A percentile compares a stretch with the other conserved stretches of the same genome.
phyloP scores from a whole-genome alignment of 2,888 invertebrate genomes.

The Melangyna quadrimaculata region DNA sequence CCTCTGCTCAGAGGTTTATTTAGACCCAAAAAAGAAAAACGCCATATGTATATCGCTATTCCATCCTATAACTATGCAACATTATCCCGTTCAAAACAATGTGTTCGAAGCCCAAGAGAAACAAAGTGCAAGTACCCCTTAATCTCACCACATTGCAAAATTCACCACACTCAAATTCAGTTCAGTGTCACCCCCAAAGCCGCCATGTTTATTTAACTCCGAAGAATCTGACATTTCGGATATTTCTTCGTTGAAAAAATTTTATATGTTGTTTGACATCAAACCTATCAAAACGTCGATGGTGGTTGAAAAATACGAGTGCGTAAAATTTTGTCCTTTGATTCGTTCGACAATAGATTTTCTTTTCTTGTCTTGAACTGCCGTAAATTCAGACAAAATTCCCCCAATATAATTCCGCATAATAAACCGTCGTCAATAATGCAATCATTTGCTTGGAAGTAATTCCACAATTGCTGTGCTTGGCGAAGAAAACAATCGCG shows the following conservation, averaged over 20 bases:
- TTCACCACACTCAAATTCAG: constrained; percentile 10
- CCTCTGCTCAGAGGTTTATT: too few relatives aligned
- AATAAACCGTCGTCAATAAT: constrained; percentile 2
- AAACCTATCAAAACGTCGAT: constrained; percentile 55
- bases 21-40: too few relatives aligned
- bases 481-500: not conserved
- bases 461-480: not conserved
- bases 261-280: constrained; percentile 49
- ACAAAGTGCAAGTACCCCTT: not conserved
- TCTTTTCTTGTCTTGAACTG: constrained; percentile 16
- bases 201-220: constrained; percentile 58
- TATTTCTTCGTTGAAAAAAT: constrained; percentile 15
- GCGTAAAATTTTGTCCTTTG: constrained; percentile 59
- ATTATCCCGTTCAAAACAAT: not conserved
- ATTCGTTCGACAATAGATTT: constrained; percentile 52
- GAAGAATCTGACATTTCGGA: constrained; percentile 61
- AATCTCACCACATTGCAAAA: constrained; percentile 19
- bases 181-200: constrained; percentile 32
- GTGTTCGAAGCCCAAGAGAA: not conserved
- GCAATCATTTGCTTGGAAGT: not conserved
- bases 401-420: not conserved
- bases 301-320: constrained; percentile 55
- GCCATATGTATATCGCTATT: not conserved
- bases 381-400: constrained; percentile 22
- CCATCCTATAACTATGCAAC: not conserved